Conservation (phyloP, 2,113 vertebrate genomes). For the Petaurus breviceps region DNA sequence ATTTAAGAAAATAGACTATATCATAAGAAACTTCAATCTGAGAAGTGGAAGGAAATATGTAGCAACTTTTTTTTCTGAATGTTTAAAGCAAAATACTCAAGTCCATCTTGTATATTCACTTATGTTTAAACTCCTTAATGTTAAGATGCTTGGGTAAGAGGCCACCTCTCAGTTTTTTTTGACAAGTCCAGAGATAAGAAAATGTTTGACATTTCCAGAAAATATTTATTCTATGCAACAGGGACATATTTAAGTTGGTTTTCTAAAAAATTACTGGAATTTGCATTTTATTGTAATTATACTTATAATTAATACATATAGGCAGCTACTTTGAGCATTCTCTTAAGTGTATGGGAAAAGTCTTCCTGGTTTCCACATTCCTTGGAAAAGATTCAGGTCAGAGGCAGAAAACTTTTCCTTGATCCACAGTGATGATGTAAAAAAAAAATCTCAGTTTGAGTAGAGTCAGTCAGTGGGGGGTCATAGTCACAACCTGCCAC, state of each 20-base stretch:
- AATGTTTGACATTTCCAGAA: neutral
- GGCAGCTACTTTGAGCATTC: too few species aligned
- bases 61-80: neutral
- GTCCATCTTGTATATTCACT: neutral
- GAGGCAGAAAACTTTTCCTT: neutral
- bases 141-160: neutral
- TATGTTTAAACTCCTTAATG: neutral
- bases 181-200: neutral
- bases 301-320: too few species aligned
- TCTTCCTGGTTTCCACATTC: neutral
- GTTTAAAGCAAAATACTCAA: neutral
- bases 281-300: too few species aligned
- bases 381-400: neutral
- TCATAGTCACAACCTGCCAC: neutral
- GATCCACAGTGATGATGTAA: neutral
- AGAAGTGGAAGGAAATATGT: neutral
- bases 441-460: neutral
- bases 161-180: neutral
- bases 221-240: neutral
- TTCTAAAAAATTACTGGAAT: neutral
- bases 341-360: neutral
- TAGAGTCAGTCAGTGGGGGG: neutral
- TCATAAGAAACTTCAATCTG: neutral
- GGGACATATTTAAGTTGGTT: neutral
- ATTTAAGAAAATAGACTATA: neutral